Evolutionary conservation across 2,888 invertebrate species (phyloP).

Genomic region (Hyles lineata): DNA sequence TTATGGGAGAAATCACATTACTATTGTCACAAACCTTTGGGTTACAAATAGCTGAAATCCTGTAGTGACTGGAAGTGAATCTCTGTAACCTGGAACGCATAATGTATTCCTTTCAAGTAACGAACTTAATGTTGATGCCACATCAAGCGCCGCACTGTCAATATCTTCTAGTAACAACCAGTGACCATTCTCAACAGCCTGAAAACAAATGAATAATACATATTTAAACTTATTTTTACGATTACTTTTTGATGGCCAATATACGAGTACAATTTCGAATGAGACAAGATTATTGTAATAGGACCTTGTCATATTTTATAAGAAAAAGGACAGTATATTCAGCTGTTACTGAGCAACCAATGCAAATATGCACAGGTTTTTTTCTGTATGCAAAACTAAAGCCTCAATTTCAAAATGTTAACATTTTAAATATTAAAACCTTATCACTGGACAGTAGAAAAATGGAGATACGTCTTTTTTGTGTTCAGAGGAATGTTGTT

Average conservation of each 20-base stretch:
- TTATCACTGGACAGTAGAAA: no score
- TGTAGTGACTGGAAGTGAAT: constrained; percentile 90
- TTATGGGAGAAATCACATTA: neutral
- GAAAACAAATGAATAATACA: constrained; percentile 43
- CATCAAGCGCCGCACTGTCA: constrained; percentile 96
- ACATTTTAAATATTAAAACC: no score
- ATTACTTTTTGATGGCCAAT: neutral
- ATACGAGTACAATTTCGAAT: neutral
- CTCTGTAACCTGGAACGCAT: constrained; percentile 95
- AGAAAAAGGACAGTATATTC: neutral
- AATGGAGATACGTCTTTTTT: no score
- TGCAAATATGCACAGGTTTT: neutral
- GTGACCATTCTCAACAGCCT: constrained; percentile 93
- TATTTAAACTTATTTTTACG: neutral
- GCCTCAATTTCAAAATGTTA: no score
- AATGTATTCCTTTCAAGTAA: constrained; percentile 93
- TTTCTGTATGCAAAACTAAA: neutral
- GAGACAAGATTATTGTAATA: neutral
- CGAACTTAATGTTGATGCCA: constrained; percentile 93
- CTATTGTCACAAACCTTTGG: constrained; percentile 84
- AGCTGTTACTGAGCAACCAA: neutral
- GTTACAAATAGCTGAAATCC: constrained; percentile 98
- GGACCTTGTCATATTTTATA: neutral
- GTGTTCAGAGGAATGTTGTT: no score
- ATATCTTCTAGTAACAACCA: constrained; percentile 98